Base-by-base conservation (phyloP, 2,888 invertebrate species). In the Drosophila quasianomalipes region DNA sequence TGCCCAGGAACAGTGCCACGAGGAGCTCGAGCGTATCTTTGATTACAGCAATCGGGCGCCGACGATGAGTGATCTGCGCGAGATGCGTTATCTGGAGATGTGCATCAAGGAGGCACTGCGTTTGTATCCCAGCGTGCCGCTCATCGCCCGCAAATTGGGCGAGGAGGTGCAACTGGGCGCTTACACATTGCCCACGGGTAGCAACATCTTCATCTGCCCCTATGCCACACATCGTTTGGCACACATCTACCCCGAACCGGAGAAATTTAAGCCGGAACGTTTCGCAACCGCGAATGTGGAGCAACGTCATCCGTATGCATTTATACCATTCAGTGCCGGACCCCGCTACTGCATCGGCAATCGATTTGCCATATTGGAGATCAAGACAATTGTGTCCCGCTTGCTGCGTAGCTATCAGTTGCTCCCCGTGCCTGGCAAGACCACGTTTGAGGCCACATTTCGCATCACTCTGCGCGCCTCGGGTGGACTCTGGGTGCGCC, bases 101-200 rank as follows among this genome's bases (percentile, higher is more conserved):
- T 96, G 96, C 83, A 95, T 96, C 54, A 96, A 96, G 88, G 96
- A 96, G 91, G 94, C 96, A 0, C 83, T 96, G 65, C 94, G 96
- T 31, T 76, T 93, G 1, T 94, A 93, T 80, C 94, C 94, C 33
- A 94, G 93, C 74, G 93, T 93, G 3, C 93, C 94, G 3, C 60
- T 93, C 5, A 92, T 93, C 14, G 93, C 93, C 1, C 91, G 93
- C 3, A 91, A 92, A 64, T 74, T 93, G 52, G 92, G 92, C 30
- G 93, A 93, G 81, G 93, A 93, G 33, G 92, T 93, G n/a, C 91
- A 85, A 26, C 74, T 93, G 89, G 94, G 94, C 7, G 94, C 94
- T 51, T 87, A 93, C 71, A 94, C 93, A 1, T 74, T 95, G 53
- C 95, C 95, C 1, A 93, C 93, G 0, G 95, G 95, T 4, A 94